phyloP scores from a whole-genome alignment of 2,797 vertebrate species.

The Chlorospingus flavigularis region DNA sequence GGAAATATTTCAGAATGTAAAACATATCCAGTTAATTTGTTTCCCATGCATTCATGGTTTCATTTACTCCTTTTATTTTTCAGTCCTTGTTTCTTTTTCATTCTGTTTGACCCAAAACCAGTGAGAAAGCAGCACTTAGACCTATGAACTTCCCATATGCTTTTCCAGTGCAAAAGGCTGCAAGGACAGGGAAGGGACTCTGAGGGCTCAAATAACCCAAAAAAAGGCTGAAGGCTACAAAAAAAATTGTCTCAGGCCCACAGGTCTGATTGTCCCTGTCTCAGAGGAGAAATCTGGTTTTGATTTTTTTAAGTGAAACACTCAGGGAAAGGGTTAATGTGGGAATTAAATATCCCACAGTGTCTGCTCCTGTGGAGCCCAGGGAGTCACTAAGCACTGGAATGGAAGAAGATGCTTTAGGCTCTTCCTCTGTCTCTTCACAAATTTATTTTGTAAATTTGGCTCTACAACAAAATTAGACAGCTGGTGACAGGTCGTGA shows the following conservation, averaged over 20 bases:
- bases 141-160: slow-evolving; percentile 32
- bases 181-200: background rate
- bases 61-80: slow-evolving; percentile 55
- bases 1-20: slow-evolving; percentile 57
- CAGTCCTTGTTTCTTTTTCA: slow-evolving; percentile 42
- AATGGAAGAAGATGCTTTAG: background rate
- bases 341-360: background rate
- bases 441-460: background rate
- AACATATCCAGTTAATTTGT: slow-evolving; percentile 64
- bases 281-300: background rate
- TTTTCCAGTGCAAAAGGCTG: slow-evolving; percentile 1
- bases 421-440: background rate
- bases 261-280: background rate
- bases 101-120: slow-evolving; percentile 34
- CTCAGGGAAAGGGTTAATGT: background rate
- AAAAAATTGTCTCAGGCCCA: background rate
- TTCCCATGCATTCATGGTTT: slow-evolving; percentile 60
- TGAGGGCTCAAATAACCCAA: background rate
- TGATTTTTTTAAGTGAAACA: background rate
- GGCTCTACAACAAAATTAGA: background rate
- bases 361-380: background rate
- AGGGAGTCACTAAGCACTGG: background rate
- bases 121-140: slow-evolving; percentile 9
- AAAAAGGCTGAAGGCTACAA: background rate
- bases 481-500: background rate